These are phyloP conservation scores for Channa maculata DNA, from an alignment of 2,113 vertebrate genomes.

Conservation along the genomic window DNA sequence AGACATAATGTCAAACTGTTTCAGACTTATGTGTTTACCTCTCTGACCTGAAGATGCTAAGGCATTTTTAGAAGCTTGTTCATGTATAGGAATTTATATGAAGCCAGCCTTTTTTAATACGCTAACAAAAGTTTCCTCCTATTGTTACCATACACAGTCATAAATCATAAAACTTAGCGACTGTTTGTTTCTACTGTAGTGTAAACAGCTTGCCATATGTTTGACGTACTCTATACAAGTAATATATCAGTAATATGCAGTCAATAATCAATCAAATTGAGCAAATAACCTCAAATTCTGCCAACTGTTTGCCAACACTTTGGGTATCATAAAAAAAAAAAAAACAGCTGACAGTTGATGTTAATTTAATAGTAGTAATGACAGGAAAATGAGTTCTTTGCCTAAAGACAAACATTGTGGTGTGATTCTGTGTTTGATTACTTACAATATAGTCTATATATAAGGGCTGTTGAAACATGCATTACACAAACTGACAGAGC, in stretches of 20 bases:
- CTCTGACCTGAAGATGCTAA: not conserved
- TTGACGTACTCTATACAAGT: not conserved
- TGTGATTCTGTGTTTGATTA: constrained; percentile 3
- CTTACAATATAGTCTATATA: not conserved
- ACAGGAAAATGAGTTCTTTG: constrained; percentile 44
- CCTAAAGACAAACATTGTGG: constrained; percentile 2
- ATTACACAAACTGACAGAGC: not conserved
- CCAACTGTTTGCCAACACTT: constrained; percentile 9
- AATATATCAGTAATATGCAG: not conserved
- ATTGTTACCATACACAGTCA: not conserved
- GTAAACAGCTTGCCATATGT: not conserved
- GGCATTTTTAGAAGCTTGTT: not conserved
- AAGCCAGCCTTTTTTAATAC: constrained; percentile 12
- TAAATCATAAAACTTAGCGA: constrained; percentile 10
- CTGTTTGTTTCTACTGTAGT: not conserved
- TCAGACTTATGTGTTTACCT: not conserved
- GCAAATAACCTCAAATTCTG: too few species aligned
- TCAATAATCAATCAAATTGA: too few species aligned
- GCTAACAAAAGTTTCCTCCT: not conserved
- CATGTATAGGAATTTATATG: not conserved
- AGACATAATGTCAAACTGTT: too few species aligned
- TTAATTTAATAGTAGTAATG: constrained; percentile 26
- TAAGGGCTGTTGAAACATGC: constrained; percentile 22
- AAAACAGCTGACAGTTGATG: not conserved
- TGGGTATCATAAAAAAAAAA: not conserved